These are phyloP conservation scores for Stercorarius parasiticus DNA, from an alignment of 2,113 vertebrate species.

Conservation along the genomic window DNA sequence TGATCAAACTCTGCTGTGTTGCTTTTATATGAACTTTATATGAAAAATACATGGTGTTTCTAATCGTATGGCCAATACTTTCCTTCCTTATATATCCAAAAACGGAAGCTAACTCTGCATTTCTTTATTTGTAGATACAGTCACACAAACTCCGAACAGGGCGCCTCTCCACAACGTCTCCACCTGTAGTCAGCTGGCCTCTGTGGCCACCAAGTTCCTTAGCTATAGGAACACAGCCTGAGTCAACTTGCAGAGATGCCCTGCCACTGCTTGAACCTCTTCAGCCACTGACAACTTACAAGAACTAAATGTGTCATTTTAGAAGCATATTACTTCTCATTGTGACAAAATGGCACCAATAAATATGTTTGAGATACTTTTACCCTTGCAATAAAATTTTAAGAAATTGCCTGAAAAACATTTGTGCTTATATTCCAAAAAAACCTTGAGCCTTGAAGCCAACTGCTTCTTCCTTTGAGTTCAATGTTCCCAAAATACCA, in stretches of 20 bases:
- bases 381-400: neutral
- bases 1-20: neutral
- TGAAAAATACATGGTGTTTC: neutral
- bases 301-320: neutral
- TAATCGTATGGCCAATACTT: neutral
- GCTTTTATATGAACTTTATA: neutral
- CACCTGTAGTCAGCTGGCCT: neutral
- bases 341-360: neutral
- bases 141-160: neutral
- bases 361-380: neutral
- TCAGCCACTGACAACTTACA: neutral
- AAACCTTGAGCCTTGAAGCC: neutral
- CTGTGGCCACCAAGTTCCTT: neutral
- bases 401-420: neutral
- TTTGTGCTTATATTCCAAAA: neutral
- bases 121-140: neutral
- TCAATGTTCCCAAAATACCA: neutral
- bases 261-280: neutral
- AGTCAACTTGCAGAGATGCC: neutral
- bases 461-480: neutral
- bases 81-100: neutral
- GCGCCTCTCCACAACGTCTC: accelerated
- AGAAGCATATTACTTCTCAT: neutral
- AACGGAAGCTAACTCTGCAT: neutral
- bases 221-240: neutral